Percentiles rank a stretch among this genome's conserved stretches.
phyloP scores from a whole-genome alignment of 2,113 vertebrate genomes.

The Nannospalax galili region DNA sequence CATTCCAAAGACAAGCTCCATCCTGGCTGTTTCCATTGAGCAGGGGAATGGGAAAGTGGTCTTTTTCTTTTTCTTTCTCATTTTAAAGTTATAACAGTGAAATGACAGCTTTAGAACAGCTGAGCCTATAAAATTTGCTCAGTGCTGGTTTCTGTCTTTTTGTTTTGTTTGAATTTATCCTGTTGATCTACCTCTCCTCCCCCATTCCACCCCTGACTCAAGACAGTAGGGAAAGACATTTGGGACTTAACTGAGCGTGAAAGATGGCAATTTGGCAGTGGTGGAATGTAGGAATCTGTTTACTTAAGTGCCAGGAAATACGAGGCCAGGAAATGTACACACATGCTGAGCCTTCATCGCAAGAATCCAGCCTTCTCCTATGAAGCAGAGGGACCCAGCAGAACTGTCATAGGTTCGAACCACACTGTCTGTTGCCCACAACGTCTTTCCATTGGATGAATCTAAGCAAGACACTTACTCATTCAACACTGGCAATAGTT shows the following conservation, averaged over 20 bases:
- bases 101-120: slow-evolving; percentile 56
- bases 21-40: background rate
- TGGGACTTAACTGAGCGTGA: slow-evolving; percentile 57
- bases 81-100: slow-evolving; percentile 67
- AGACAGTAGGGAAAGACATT: background rate
- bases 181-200: background rate
- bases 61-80: background rate
- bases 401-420: background rate
- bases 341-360: background rate
- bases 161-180: background rate
- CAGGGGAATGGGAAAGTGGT: background rate
- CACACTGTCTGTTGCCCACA: background rate
- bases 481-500: background rate
- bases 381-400: background rate
- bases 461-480: background rate
- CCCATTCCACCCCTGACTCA: background rate
- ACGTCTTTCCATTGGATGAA: background rate
- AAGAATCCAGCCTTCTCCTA: background rate
- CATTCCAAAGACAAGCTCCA: background rate
- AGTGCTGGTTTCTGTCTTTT: background rate
- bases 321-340: background rate
- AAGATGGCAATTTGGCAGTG: background rate
- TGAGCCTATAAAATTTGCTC: slow-evolving; percentile 40
- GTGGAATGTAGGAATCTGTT: slow-evolving; percentile 33
- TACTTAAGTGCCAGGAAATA: background rate